Conservation (phyloP, 2,888 invertebrate species). For the Brachyptera putata region DNA sequence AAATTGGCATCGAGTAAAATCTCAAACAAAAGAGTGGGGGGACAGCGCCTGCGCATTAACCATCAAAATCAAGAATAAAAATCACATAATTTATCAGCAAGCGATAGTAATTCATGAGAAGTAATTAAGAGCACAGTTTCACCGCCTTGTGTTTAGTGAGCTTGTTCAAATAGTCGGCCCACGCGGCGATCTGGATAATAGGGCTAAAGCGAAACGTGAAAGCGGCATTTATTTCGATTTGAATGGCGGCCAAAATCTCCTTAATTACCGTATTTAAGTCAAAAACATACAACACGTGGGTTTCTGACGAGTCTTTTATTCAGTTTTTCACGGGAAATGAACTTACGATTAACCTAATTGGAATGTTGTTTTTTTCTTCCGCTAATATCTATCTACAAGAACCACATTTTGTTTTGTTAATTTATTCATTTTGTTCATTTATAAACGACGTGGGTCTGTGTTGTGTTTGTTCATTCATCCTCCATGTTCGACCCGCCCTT, state of each 20-base stretch:
- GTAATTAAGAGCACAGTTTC: background rate
- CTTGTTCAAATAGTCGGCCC: constrained; percentile 12
- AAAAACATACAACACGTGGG: too few relatives aligned
- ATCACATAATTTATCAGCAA: background rate
- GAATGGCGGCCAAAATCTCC: background rate
- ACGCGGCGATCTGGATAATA: background rate
- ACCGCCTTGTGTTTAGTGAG: background rate
- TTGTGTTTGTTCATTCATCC: too few relatives aligned
- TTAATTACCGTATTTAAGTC: background rate
- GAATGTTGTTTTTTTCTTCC: too few relatives aligned
- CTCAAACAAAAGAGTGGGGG: background rate
- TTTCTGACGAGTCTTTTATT: too few relatives aligned
- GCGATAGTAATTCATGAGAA: background rate
- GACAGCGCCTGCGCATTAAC: too few relatives aligned
- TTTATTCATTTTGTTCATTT: too few relatives aligned
- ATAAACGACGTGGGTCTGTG: too few relatives aligned
- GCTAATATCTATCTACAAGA: too few relatives aligned
- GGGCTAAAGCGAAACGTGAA: background rate
- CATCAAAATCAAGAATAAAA: constrained; percentile 2
- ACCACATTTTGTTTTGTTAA: too few relatives aligned
- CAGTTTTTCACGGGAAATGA: too few relatives aligned
- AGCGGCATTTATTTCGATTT: background rate
- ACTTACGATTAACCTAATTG: too few relatives aligned
- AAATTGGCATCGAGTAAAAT: background rate
- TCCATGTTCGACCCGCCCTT: too few relatives aligned